Percentiles rank a stretch among this genome's conserved stretches.
phyloP scores from a whole-genome alignment of 2,888 invertebrate genomes.

The Ethmia dodecea region DNA sequence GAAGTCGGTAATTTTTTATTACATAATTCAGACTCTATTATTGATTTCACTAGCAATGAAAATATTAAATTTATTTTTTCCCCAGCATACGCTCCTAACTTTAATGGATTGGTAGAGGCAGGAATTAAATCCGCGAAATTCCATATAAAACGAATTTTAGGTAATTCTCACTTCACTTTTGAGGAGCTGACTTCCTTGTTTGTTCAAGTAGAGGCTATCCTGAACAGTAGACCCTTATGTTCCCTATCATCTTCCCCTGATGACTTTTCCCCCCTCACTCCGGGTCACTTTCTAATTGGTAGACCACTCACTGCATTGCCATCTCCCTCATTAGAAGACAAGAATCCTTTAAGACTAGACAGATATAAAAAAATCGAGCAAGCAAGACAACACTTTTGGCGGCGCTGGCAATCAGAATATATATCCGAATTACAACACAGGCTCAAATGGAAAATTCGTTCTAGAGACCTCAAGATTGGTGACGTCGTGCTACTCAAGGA shows the following conservation, averaged over 20 bases:
- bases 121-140: constrained; percentile 18
- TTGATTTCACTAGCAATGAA: constrained; percentile 22
- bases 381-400: constrained; percentile 20
- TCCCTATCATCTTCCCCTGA: constrained; percentile 11
- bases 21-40: constrained; percentile 6
- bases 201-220: constrained; percentile 15
- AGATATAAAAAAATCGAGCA: constrained; percentile 18
- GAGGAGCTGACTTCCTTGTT: constrained; percentile 16
- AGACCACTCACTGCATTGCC: constrained; percentile 9
- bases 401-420: constrained; percentile 19
- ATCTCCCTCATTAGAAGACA: background rate
- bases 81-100: constrained; percentile 24
- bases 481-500: constrained; percentile 17
- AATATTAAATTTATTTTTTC: constrained; percentile 22
- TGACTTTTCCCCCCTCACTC: constrained; percentile 14
- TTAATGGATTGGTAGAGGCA: constrained; percentile 21
- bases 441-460: constrained; percentile 21
- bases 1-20: constrained; percentile 20
- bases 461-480: constrained; percentile 10
- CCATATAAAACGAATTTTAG: constrained; percentile 14
- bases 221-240: constrained; percentile 16
- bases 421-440: constrained; percentile 23
- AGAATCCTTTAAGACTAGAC: background rate
- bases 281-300: constrained; percentile 19
- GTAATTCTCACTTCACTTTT: constrained; percentile 14